A percentile compares a stretch with the other conserved stretches of the same genome.
Conservation (phyloP, 2,797 vertebrate species). For the Cyclopterus lumpus region DNA sequence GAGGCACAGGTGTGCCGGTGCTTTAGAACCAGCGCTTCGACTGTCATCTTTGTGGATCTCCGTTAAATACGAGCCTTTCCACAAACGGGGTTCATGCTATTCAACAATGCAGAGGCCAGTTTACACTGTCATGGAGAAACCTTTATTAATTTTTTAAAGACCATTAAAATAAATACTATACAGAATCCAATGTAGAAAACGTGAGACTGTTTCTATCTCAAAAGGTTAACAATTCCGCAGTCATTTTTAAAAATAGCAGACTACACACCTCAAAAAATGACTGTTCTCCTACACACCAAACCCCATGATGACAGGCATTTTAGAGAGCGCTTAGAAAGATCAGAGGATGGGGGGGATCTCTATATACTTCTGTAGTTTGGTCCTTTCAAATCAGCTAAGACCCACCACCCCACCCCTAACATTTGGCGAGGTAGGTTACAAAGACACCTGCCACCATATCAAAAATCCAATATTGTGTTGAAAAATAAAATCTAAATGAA, state of each 20-base stretch:
- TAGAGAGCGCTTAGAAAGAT: conserved; percentile 24
- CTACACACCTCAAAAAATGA: conserved; percentile 73
- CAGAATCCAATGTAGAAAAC: conserved; percentile 90
- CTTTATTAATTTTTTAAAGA: conserved; percentile 83
- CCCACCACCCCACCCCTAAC: conserved; percentile 54
- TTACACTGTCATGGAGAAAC: conserved; percentile 82
- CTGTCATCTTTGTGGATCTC: neutral
- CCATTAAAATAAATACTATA: conserved; percentile 92
- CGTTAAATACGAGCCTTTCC: neutral
- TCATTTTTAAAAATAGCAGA: conserved; percentile 80
- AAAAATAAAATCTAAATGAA: conserved; percentile 40
- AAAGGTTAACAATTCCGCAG: conserved; percentile 82
- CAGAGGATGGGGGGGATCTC: conserved; percentile 39
- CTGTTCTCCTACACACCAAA: conserved; percentile 49
- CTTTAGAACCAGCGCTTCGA: neutral
- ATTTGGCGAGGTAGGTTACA: conserved; percentile 81
- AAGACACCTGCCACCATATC: conserved; percentile 68
- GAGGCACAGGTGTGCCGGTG: neutral
- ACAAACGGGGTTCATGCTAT: conserved; percentile 21
- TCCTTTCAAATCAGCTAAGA: conserved; percentile 63
- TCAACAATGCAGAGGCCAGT: conserved; percentile 65
- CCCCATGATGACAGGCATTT: conserved; percentile 70
- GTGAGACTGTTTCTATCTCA: conserved; percentile 84
- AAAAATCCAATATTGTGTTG: conserved; percentile 11
- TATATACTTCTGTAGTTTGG: conserved; percentile 75